phyloP scores from a whole-genome alignment of 2,113 vertebrate genomes.

The Embiotoca jacksoni region DNA sequence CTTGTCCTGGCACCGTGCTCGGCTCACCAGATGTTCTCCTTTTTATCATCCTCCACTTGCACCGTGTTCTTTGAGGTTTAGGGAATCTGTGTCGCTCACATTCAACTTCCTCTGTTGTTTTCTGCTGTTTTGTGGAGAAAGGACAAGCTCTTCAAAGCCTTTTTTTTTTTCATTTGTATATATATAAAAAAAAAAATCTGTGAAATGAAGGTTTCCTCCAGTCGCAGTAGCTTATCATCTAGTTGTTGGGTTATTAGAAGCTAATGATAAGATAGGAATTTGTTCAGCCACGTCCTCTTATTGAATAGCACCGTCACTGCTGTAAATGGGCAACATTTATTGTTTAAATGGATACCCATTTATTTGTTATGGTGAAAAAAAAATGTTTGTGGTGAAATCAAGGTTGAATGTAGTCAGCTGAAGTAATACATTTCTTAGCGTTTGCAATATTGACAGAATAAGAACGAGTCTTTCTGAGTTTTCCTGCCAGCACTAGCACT shows the following conservation, averaged over 20 bases:
- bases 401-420: too few species aligned
- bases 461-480: too few species aligned
- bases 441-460: too few species aligned
- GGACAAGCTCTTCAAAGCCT: conserved; percentile 45
- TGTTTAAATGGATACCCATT: too few species aligned
- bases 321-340: too few species aligned
- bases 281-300: too few species aligned
- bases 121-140: conserved; percentile 68
- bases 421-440: too few species aligned
- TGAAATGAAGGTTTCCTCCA: conserved; percentile 22
- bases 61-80: conserved; percentile 80
- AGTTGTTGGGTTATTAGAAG: neutral
- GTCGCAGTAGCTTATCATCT: neutral
- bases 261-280: too few species aligned
- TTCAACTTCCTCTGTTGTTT: conserved; percentile 74
- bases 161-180: conserved; percentile 22
- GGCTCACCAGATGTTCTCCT: conserved; percentile 86
- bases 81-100: conserved; percentile 72
- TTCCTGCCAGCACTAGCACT: too few species aligned
- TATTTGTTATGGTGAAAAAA: too few species aligned
- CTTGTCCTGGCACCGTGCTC: conserved; percentile 84
- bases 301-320: too few species aligned
- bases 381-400: too few species aligned
- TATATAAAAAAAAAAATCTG: conserved; percentile 6
- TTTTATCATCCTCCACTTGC: conserved; percentile 84